Evolutionary conservation across 1,140 invertebrate genomes (phyloP).

Genomic region (Megalonaias nervosa): DNA sequence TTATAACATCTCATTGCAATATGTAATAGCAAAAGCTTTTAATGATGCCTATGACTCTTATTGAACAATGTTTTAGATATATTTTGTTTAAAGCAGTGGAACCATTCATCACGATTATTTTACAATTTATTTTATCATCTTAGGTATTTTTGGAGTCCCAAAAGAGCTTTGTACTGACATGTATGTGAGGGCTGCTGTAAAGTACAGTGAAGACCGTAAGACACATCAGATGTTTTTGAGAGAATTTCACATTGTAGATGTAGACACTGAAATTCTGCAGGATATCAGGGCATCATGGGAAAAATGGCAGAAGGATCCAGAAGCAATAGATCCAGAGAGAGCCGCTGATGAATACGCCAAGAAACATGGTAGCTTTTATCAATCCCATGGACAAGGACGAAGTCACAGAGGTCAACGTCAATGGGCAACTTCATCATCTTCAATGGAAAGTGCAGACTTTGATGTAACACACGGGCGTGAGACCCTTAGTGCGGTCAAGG

Average conservation of each 20-base stretch:
- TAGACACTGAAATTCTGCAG: slow-evolving; percentile 13
- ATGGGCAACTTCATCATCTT: neutral
- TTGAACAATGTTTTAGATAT: too few species aligned
- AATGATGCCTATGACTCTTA: too few species aligned
- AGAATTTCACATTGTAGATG: slow-evolving; percentile 44
- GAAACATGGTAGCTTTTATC: neutral
- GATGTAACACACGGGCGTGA: neutral
- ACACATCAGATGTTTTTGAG: neutral
- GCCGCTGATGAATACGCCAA: neutral
- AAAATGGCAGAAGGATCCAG: slow-evolving; percentile 16
- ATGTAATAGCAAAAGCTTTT: too few species aligned
- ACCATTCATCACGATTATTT: too few species aligned
- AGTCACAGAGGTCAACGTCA: neutral
- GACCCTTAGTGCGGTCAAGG: neutral
- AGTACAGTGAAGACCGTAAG: slow-evolving; percentile 6
- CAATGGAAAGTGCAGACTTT: neutral
- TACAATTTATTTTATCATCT: neutral
- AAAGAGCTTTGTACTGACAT: slow-evolving; percentile 33
- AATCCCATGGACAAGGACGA: neutral
- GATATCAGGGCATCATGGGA: slow-evolving; percentile 7
- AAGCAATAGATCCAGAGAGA: neutral
- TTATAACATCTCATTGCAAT: too few species aligned
- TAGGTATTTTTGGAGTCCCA: slow-evolving; percentile 49
- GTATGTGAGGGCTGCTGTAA: slow-evolving; percentile 32
- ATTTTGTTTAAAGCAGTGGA: too few species aligned